Evolutionary conservation across 2,797 vertebrate species (phyloP), one percentile per base, ranked within the genome.

Genomic region (Falco biarmicus): DNA sequence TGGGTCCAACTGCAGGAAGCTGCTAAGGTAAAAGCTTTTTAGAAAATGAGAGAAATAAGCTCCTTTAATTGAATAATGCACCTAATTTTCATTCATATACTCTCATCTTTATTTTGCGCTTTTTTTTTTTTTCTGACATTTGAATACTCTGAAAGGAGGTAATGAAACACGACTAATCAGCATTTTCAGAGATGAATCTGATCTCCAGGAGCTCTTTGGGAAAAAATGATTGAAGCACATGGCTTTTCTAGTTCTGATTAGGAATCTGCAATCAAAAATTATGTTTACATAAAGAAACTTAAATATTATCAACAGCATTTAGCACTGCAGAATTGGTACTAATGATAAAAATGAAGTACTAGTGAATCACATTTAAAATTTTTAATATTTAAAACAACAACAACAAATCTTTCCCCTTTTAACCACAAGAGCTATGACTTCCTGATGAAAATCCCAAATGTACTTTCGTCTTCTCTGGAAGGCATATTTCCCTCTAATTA

Each of bases 381-480:
- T 97, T 96, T 96, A 97, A 97, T 96, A 96, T 89, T 94, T 53
- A 84, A 96, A 97, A 96, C 94, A 95, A 70, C 92, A 97, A 97
- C 95, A 97, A 95, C 93, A 93, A 93, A 69, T 78, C 78, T 94
- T 95, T 97, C 91, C 86, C 90, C 96, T 94, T 96, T 97, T 89
- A 92, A 96, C 93, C 77, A 83, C 88, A 91, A 96, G 97, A 96
- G 97, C 95, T 82, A 95, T 61, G 93, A 96, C 98, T 98, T 98
- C 97, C 98, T 97, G 95, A 94, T 95, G 88, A 96, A 97, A 95
- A 91, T 97, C 98, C 95, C 98, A 81, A 86, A 97, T 94, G 97
- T 85, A 65, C 57, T 87, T 96, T 65, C 90, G 73, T 94, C 93
- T 96, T 85, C 97, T 97, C 97, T 97, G 96, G 95, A 97, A 98